Evolutionary conservation across 2,113 vertebrate genomes (phyloP).

Genomic region (Apteryx mantelli): DNA sequence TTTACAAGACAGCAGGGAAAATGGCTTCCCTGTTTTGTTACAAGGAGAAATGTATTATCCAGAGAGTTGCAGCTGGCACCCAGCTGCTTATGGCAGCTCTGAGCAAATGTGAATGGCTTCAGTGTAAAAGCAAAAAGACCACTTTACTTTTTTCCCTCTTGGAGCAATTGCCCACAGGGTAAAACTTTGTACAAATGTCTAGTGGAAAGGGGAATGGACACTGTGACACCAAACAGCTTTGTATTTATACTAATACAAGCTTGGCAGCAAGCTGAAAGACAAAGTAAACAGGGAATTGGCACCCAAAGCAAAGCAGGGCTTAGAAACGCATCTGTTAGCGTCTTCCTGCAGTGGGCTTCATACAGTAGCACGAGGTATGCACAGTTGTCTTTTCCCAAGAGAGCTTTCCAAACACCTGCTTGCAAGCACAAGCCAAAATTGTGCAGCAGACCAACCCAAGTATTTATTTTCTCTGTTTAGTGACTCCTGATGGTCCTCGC

Average conservation of each 20-base stretch:
- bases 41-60: neutral
- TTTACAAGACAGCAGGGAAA: conserved; percentile 16
- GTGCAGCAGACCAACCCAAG: neutral
- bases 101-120: neutral
- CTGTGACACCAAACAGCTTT: neutral
- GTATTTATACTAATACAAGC: neutral
- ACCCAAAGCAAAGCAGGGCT: neutral
- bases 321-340: neutral
- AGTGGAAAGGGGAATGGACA: neutral
- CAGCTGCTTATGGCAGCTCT: neutral
- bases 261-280: neutral
- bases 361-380: neutral
- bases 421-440: neutral
- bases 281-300: neutral
- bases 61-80: neutral
- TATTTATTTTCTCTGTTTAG: neutral
- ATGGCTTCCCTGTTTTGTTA: neutral
- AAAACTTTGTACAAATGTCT: neutral
- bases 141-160: conserved; percentile 15
- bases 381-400: neutral
- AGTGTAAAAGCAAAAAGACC: neutral
- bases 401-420: conserved; percentile 26
- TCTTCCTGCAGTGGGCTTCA: neutral
- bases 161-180: neutral
- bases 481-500: neutral